These are phyloP conservation scores for Microplitis mediator DNA, from an alignment of 1,140 invertebrate species.

Conservation along the genomic window DNA sequence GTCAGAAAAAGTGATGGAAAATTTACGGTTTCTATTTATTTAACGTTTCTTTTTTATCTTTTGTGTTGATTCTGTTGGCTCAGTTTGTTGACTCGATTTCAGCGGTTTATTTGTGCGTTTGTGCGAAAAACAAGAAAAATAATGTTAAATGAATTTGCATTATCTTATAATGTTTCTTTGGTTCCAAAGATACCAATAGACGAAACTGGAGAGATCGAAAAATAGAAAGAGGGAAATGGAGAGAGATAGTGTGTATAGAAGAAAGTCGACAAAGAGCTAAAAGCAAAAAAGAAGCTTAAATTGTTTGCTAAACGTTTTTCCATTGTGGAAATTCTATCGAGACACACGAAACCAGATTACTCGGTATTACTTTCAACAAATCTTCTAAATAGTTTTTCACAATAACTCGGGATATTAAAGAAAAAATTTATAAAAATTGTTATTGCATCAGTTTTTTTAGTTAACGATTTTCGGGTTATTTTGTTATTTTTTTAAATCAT, in stretches of 20 bases:
- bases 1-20: too few relatives aligned
- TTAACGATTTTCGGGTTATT: too few relatives aligned
- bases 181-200: neutral
- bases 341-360: neutral
- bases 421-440: neutral
- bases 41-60: too few relatives aligned
- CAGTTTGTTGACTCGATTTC: too few relatives aligned
- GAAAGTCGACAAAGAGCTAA: neutral
- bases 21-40: too few relatives aligned
- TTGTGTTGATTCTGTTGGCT: too few relatives aligned
- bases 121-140: neutral
- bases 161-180: slow-evolving; percentile 1
- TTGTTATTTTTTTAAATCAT: too few relatives aligned
- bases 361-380: neutral
- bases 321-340: too few relatives aligned
- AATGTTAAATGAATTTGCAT: slow-evolving; percentile 30
- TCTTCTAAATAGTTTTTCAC: neutral
- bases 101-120: too few relatives aligned
- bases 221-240: neutral
- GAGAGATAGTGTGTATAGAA: neutral
- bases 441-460: too few relatives aligned
- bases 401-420: neutral
- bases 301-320: too few relatives aligned
- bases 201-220: too few relatives aligned
- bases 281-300: neutral